Conservation (phyloP, 2,797 vertebrate species). For the Harpia harpyja region DNA sequence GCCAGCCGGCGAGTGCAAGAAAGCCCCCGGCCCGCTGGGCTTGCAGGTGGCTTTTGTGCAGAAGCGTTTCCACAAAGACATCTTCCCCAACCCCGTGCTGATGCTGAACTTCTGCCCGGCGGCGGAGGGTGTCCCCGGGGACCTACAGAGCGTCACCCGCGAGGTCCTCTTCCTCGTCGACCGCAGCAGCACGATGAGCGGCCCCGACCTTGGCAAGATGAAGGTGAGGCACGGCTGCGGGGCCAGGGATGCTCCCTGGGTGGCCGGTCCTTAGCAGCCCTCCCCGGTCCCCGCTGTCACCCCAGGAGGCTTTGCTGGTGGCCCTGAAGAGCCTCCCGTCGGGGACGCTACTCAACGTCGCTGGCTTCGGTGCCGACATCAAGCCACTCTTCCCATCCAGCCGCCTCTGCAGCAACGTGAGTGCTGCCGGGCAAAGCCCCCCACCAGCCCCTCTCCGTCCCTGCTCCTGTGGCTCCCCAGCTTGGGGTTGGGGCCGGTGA, state of each 20-base stretch:
- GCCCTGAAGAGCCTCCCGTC: slow-evolving; percentile 91
- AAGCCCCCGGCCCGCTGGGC: not conserved
- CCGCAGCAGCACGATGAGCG: slow-evolving; percentile 73
- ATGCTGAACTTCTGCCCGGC: slow-evolving; percentile 95
- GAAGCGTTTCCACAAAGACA: slow-evolving; percentile 95
- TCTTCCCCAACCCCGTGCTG: slow-evolving; percentile 89
- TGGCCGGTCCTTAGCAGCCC: not conserved
- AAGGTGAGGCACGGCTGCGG: slow-evolving; percentile 71
- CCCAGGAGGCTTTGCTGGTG: slow-evolving; percentile 89
- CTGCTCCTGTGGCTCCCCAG: fast-evolving
- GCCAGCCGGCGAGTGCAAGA: fast-evolving
- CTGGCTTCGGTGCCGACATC: slow-evolving; percentile 77
- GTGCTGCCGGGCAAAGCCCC: not conserved
- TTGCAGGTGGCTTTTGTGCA: slow-evolving; percentile 88
- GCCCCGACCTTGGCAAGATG: slow-evolving; percentile 76
- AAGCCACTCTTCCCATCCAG: slow-evolving; percentile 87
- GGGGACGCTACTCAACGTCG: slow-evolving; percentile 86
- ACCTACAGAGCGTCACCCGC: slow-evolving; percentile 84
- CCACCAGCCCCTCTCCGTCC: not conserved
- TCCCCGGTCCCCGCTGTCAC: not conserved
- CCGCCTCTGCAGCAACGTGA: slow-evolving; percentile 88
- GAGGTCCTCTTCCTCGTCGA: slow-evolving; percentile 91
- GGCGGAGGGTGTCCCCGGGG: slow-evolving; percentile 71
- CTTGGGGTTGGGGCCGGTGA: fast-evolving
- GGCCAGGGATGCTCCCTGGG: not conserved